A percentile compares a stretch with the other conserved stretches of the same genome.
phyloP scores from a whole-genome alignment of 2,113 vertebrate species.

The Dermatemys mawii region DNA sequence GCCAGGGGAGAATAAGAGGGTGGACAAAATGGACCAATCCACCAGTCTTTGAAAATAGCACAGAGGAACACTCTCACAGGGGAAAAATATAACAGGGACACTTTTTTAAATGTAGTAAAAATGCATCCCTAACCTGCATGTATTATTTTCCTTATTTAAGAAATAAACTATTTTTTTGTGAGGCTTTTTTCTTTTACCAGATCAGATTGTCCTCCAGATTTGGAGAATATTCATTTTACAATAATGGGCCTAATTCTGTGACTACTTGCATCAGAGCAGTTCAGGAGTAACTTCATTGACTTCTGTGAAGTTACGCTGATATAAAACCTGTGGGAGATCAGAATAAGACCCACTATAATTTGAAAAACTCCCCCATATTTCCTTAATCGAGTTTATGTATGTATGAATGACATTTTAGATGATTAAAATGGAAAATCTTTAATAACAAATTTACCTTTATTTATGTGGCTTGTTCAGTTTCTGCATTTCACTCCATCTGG shows the following conservation, averaged over 20 bases:
- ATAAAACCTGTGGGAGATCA: neutral
- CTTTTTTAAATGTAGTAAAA: neutral
- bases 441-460: neutral
- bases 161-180: neutral
- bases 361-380: neutral
- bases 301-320: neutral
- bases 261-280: neutral
- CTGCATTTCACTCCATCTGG: neutral
- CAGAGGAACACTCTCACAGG: neutral
- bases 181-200: neutral
- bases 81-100: accelerated
- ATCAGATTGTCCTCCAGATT: neutral
- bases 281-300: neutral
- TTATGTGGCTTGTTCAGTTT: neutral
- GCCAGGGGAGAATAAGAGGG: neutral
- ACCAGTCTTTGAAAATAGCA: neutral
- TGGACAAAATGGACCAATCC: neutral
- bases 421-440: neutral
- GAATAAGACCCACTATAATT: neutral
- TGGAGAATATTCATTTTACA: neutral
- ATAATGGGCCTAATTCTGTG: neutral
- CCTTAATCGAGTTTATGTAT: neutral
- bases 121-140: neutral
- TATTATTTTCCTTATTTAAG: neutral
- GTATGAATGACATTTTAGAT: neutral